A percentile compares a stretch with the other conserved stretches of the same genome.
phyloP scores from a whole-genome alignment of 2,888 invertebrate genomes.

The Dryococelus australis region DNA sequence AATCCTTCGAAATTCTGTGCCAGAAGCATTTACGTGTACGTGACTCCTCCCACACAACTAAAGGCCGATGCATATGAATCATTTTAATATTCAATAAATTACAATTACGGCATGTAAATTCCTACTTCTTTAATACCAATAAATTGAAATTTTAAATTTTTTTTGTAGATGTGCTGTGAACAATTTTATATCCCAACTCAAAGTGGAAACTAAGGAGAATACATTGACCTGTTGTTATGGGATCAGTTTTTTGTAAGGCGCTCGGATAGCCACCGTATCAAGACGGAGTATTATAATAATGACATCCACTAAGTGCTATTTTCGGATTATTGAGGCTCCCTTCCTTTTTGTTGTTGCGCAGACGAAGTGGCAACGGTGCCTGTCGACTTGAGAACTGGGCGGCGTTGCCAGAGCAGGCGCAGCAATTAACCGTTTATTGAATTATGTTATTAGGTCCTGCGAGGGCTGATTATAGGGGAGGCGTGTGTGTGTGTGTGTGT shows the following conservation, averaged over 20 bases:
- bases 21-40: no score
- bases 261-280: neutral
- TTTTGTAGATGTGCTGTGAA: no score
- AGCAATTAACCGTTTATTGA: constrained; percentile 35
- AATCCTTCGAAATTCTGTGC: no score
- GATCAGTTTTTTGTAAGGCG: neutral
- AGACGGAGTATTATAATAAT: neutral
- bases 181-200: no score
- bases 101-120: no score
- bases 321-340: neutral
- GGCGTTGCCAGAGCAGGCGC: neutral
- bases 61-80: no score
- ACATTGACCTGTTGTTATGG: no score
- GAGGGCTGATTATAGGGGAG: constrained; percentile 24
- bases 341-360: neutral
- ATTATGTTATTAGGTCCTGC: constrained; percentile 33
- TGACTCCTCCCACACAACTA: no score
- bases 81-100: no score
- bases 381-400: neutral
- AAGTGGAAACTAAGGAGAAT: no score
- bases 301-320: neutral
- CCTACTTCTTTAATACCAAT: no score
- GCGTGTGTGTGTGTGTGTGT: neutral
- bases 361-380: neutral
- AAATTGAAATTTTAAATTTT: no score